Percentiles rank a stretch among this genome's conserved stretches.
Conservation (phyloP, 2,797 vertebrate species). For the Philypnodon macrostomus region DNA sequence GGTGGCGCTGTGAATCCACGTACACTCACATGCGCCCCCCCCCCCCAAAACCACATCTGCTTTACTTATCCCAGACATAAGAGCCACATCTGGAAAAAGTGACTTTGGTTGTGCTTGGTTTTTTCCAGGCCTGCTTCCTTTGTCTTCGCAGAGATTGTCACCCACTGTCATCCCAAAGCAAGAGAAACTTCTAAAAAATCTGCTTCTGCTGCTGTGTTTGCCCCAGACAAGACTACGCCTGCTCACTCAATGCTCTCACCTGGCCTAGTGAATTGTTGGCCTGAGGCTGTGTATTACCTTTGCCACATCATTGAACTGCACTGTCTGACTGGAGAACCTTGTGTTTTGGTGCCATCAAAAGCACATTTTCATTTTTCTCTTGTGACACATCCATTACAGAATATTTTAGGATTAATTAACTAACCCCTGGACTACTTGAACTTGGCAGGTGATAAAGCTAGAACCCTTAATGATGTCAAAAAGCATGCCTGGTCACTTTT, state of each 20-base stretch:
- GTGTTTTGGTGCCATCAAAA: conserved; percentile 1
- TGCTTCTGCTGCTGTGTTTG: conserved; percentile 17
- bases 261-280: conserved; percentile 48
- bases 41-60: conserved; percentile 39
- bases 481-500: neutral
- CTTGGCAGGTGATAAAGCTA: neutral
- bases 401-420: neutral
- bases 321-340: conserved; percentile 11
- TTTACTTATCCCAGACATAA: conserved; percentile 38
- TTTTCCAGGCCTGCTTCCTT: conserved; percentile 42
- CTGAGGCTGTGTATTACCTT: conserved; percentile 35
- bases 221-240: conserved; percentile 45
- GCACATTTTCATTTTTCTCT: neutral
- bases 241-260: conserved; percentile 40
- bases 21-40: neutral
- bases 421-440: neutral
- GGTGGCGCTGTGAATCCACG: conserved; percentile 50
- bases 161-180: neutral
- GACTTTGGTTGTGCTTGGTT: conserved; percentile 11
- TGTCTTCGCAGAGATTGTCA: conserved; percentile 26
- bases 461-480: neutral
- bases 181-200: neutral
- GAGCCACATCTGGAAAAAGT: conserved; percentile 68
- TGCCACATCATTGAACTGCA: conserved; percentile 48
- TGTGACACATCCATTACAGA: neutral